Conservation (phyloP, 1,140 invertebrate species). For the Mya arenaria region DNA sequence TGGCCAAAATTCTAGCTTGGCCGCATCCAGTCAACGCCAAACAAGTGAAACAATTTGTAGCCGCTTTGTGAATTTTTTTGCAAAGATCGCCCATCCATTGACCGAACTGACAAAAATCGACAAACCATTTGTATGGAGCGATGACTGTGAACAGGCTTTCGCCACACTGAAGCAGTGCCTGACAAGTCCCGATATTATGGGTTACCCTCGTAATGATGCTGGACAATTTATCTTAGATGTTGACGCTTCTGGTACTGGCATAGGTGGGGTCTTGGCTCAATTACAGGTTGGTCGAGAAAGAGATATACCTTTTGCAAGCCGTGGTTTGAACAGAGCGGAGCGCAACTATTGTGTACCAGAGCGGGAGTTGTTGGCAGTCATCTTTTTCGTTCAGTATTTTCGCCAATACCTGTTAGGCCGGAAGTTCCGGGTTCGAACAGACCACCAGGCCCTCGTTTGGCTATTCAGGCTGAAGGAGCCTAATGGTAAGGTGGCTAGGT, state of each 20-base stretch:
- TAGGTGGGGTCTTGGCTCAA: constrained; percentile 71
- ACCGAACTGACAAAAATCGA: too few relatives aligned
- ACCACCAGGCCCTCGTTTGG: constrained; percentile 61
- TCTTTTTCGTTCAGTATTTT: constrained; percentile 48
- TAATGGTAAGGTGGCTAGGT: constrained; percentile 60
- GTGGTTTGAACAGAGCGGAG: constrained; percentile 73
- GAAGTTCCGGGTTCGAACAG: too few relatives aligned
- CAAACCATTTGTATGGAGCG: too few relatives aligned
- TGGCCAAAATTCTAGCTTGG: too few relatives aligned
- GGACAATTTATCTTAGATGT: constrained; percentile 60
- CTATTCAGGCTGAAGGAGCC: constrained; percentile 49
- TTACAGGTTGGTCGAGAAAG: constrained; percentile 55
- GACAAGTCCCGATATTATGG: too few relatives aligned
- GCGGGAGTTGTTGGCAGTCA: constrained; percentile 59
- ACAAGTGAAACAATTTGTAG: too few relatives aligned
- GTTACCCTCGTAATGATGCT: too few relatives aligned
- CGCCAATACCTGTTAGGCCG: constrained; percentile 54
- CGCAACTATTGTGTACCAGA: constrained; percentile 78
- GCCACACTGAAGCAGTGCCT: too few relatives aligned
- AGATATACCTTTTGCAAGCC: constrained; percentile 59
- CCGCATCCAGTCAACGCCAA: too few relatives aligned
- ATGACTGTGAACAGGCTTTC: too few relatives aligned
- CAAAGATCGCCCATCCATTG: too few relatives aligned
- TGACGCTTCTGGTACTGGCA: constrained; percentile 60
- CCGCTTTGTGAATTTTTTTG: too few relatives aligned